Percentiles rank a stretch among this genome's conserved stretches.
Conservation (phyloP, 1,140 invertebrate species). For the Condylostylus longicornis region DNA sequence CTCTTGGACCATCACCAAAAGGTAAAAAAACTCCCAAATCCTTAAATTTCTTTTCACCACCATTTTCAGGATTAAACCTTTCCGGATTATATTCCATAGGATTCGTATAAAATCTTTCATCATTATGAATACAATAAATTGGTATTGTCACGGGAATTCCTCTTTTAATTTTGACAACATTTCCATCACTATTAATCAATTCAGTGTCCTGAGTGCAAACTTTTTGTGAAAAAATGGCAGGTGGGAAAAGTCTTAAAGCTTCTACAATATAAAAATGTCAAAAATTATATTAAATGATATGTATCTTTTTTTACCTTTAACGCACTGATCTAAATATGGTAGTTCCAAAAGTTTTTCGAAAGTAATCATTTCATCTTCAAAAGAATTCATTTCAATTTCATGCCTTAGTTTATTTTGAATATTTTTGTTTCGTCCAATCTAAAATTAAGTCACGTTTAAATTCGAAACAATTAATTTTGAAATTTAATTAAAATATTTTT, state of each 20-base stretch:
- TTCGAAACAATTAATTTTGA: background rate
- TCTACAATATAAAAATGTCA: conserved; percentile 7
- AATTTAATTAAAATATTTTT: background rate
- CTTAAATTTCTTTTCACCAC: conserved; percentile 21
- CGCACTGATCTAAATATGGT: conserved; percentile 4
- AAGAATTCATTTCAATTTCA: conserved; percentile 32
- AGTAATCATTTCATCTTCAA: background rate
- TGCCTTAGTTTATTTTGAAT: conserved; percentile 38
- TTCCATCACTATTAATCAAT: conserved; percentile 4
- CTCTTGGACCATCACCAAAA: conserved; percentile 44
- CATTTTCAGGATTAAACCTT: conserved; percentile 38
- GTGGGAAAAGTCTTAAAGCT: conserved; percentile 4
- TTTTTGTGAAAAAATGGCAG: background rate
- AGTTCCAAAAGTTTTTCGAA: conserved; percentile 1
- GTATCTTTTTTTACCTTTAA: conserved; percentile 2
- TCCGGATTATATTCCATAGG: conserved; percentile 49
- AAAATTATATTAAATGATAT: background rate
- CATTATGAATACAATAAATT: conserved; percentile 23
- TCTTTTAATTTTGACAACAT: conserved; percentile 15
- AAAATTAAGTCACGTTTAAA: background rate
- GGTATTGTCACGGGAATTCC: conserved; percentile 22
- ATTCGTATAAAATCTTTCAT: conserved; percentile 39
- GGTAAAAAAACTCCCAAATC: conserved; percentile 36
- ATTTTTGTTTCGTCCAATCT: conserved; percentile 13
- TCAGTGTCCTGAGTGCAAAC: conserved; percentile 6